Evolutionary conservation across 2,888 invertebrate species (phyloP), one percentile per base, ranked within the genome.

Genomic region (Pyrgus malvae): DNA sequence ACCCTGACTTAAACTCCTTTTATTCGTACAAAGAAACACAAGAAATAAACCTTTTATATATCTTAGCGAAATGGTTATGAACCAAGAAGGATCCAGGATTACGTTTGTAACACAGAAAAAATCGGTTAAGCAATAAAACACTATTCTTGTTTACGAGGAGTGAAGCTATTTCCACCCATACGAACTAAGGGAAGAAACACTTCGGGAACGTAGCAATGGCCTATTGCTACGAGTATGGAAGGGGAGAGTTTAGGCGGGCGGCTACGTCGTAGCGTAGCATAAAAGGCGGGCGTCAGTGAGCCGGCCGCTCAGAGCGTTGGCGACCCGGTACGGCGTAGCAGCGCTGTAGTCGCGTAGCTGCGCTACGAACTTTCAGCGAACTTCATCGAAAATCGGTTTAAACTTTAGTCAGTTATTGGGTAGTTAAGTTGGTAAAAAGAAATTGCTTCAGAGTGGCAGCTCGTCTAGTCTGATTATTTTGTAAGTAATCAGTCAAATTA

Each of bases 221-320:
- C 38, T 11, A 17, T 9, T 48, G 27, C 16, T 6, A 25, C 25
- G 44, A 37, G 42, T 44, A 44, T 21, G 50, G 31, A 23, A 35
- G 50, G 50, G 50, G 33, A 16, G 57, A 56, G 58, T 62, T 67
- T 64, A 45, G 65, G 63, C 65, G 66, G 67, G 61, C 12, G 48
- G 53, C 53, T 45, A 53, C 45, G 53, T 27, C 53, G 53, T 53
- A 53, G 37, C 53, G 53, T 53, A 53, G 53, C 53, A 78, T 85
- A 87, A 76, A 88, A 87, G 79, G 72, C 77, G 69, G 70, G 73
- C 75, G 82, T 57, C 70, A 59, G 65, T 59, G 56, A 50, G 68
- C 63, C 68, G 66, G 65, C 70, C 63, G 73, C 62, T 68, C 86
- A 88, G 82, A 87, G 74, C 77, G 74, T 62, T 65, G 69, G 68